Evolutionary conservation across 1,140 invertebrate genomes (phyloP).

Genomic region (Drosophila ficusphila): DNA sequence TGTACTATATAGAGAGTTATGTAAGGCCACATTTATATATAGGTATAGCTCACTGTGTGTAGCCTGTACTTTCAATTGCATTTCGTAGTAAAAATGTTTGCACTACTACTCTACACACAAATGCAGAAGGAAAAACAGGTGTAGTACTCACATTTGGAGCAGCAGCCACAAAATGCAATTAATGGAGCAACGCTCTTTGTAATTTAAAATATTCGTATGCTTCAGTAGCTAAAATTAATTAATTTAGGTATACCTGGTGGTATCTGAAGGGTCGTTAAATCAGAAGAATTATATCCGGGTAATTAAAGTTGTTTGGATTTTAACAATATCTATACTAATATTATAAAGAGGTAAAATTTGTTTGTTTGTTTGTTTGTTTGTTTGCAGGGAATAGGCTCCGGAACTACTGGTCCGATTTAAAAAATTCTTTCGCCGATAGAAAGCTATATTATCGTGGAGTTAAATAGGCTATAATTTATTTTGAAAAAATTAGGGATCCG

Average conservation of each 20-base stretch:
- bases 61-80: constrained; percentile 60
- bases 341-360: no score
- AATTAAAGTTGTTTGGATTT: no score
- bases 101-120: neutral
- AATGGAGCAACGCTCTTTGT: constrained; percentile 31
- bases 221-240: constrained; percentile 22
- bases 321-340: no score
- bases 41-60: constrained; percentile 37
- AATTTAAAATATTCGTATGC: constrained; percentile 41
- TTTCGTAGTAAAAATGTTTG: constrained; percentile 52
- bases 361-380: no score
- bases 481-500: no score
- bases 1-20: constrained; percentile 12
- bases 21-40: constrained; percentile 22
- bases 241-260: constrained; percentile 6
- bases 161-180: constrained; percentile 56
- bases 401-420: no score
- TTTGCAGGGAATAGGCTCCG: no score
- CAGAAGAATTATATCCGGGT: constrained; percentile 1
- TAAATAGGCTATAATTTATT: no score
- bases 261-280: neutral
- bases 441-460: no score
- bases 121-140: constrained; percentile 7
- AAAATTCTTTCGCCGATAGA: no score
- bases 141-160: constrained; percentile 8